These are phyloP conservation scores for Aradus depressus DNA, from an alignment of 2,888 invertebrate genomes.

Conservation along the genomic window DNA sequence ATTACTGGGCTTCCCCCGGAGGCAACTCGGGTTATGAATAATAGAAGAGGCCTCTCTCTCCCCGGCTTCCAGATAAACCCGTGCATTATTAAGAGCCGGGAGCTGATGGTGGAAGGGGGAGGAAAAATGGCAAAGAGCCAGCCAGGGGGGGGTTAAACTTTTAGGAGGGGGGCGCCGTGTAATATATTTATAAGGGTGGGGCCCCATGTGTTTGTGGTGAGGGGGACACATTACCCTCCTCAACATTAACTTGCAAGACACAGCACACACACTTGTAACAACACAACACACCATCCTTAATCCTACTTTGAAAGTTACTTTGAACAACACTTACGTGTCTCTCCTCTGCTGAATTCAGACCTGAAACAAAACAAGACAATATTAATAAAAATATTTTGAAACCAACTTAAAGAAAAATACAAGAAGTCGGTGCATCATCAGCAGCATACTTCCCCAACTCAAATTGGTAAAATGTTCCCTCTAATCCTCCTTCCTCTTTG, in stretches of 20 bases:
- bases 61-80: constrained; percentile 12
- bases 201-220: background rate
- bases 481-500: no score
- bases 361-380: constrained; percentile 36
- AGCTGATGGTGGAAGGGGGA: background rate
- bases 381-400: background rate
- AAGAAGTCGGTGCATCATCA: no score
- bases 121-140: constrained; percentile 7
- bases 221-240: no score
- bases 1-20: constrained; percentile 31
- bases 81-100: constrained; percentile 4
- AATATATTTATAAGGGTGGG: constrained; percentile 18
- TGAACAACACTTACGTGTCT: constrained; percentile 56
- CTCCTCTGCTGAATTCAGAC: constrained; percentile 52
- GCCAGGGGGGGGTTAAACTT: constrained; percentile 19
- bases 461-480: no score
- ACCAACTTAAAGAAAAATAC: no score
- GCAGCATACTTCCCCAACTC: no score
- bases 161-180: constrained; percentile 3
- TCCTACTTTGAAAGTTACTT: no score
- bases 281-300: no score
- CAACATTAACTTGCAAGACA: no score
- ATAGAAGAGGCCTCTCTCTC: constrained; percentile 32
- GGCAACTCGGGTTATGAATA: constrained; percentile 37
- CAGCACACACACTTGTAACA: no score